Percentiles rank a stretch among this genome's conserved stretches.
phyloP scores from a whole-genome alignment of 2,888 invertebrate genomes.

The Troides helena region DNA sequence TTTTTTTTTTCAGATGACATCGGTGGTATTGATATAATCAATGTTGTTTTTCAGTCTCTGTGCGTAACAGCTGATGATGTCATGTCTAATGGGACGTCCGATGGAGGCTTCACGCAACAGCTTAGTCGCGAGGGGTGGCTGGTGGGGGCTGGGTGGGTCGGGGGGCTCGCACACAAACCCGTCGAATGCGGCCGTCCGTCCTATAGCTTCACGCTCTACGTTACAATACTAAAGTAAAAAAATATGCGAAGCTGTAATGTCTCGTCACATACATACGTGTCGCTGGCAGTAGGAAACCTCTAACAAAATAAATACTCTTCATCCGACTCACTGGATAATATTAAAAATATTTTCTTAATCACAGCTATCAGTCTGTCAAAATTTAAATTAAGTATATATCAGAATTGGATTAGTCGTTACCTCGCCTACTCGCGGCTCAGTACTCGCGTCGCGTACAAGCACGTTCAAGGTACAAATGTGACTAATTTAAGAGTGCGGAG shows the following conservation, averaged over 20 bases:
- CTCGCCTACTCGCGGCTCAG: constrained; percentile 71
- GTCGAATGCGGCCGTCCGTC: constrained; percentile 44
- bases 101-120: constrained; percentile 47
- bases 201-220: constrained; percentile 45
- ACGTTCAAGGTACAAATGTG: constrained; percentile 78
- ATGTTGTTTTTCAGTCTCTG: constrained; percentile 56
- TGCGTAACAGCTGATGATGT: constrained; percentile 50
- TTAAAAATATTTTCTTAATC: constrained; percentile 81
- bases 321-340: constrained; percentile 80
- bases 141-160: not conserved
- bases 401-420: constrained; percentile 77
- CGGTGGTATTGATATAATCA: constrained; percentile 68
- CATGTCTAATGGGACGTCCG: constrained; percentile 46
- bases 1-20: constrained; percentile 59
- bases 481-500: constrained; percentile 77
- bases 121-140: constrained; percentile 50
- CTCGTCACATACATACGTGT: constrained; percentile 63
- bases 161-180: constrained; percentile 52
- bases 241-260: constrained; percentile 67
- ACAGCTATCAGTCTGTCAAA: constrained; percentile 81
- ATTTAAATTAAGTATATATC: constrained; percentile 81
- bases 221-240: constrained; percentile 62
- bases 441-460: constrained; percentile 65
- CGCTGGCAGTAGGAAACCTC: constrained; percentile 75
- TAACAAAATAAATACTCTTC: constrained; percentile 77